phyloP scores from a whole-genome alignment of 2,113 vertebrate species.

The Corythoichthys haematopterus region DNA sequence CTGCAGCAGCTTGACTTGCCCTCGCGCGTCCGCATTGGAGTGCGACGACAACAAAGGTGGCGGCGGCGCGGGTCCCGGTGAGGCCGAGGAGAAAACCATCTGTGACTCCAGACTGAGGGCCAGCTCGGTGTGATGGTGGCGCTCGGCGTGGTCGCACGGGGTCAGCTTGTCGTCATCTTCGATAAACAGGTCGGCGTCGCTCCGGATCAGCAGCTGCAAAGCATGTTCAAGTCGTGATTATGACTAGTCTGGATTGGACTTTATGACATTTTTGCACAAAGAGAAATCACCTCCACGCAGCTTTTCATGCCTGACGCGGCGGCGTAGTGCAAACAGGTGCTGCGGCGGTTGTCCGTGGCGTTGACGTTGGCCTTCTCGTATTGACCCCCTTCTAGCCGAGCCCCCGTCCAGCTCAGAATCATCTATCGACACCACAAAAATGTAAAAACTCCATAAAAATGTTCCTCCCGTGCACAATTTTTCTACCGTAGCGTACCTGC shows the following conservation, averaged over 20 bases:
- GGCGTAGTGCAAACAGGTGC: slow-evolving; percentile 66
- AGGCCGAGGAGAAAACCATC: slow-evolving; percentile 68
- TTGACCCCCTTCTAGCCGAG: slow-evolving; percentile 64
- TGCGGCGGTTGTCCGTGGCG: slow-evolving; percentile 65
- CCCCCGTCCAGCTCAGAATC: slow-evolving; percentile 68
- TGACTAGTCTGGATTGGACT: background rate
- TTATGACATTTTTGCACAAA: too few relatives aligned
- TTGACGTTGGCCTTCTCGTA: slow-evolving; percentile 70
- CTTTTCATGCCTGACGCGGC: slow-evolving; percentile 66
- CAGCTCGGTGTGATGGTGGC: slow-evolving; percentile 68
- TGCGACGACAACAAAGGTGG: slow-evolving; percentile 50
- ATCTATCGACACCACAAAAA: slow-evolving; percentile 28
- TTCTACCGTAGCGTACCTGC: slow-evolving; percentile 41
- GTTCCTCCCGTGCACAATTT: fast-evolving
- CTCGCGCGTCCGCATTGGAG: slow-evolving; percentile 49
- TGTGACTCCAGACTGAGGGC: slow-evolving; percentile 70
- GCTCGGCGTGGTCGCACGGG: slow-evolving; percentile 67
- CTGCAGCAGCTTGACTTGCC: slow-evolving; percentile 53
- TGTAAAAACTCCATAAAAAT: too few relatives aligned
- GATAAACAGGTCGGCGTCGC: slow-evolving; percentile 66
- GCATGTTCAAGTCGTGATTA: background rate
- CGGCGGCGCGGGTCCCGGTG: background rate
- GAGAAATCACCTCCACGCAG: slow-evolving; percentile 61
- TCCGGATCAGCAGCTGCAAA: slow-evolving; percentile 61
- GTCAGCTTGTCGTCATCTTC: slow-evolving; percentile 68